Percentiles rank a stretch among this genome's conserved stretches.
Evolutionary conservation across 2,113 vertebrate genomes (phyloP).

Genomic region (Pelecanus crispus): DNA sequence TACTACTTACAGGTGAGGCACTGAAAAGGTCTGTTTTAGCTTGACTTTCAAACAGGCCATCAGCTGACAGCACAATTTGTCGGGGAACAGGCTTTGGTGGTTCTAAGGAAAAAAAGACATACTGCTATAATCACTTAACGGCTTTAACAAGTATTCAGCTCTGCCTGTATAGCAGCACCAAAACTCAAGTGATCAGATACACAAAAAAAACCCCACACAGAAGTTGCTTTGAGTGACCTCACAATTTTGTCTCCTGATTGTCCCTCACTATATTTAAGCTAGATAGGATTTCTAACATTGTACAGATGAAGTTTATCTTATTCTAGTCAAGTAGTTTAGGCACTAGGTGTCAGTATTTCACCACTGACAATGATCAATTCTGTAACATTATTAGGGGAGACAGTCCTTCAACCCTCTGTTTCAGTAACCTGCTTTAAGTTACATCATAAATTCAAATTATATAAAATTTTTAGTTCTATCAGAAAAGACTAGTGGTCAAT

Average conservation of each 20-base stretch:
- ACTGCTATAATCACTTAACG: background rate
- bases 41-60: slow-evolving; percentile 77
- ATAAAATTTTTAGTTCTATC: background rate
- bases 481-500: background rate
- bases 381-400: background rate
- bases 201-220: rapidly evolving
- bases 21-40: slow-evolving; percentile 75
- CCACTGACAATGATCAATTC: background rate
- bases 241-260: background rate
- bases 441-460: no score
- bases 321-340: background rate
- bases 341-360: slow-evolving; percentile 15
- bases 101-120: slow-evolving; percentile 62
- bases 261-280: background rate
- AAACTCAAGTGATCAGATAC: background rate
- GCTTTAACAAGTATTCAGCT: background rate
- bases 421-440: no score
- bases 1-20: slow-evolving; percentile 69
- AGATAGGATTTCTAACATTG: background rate
- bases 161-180: background rate
- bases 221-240: background rate
- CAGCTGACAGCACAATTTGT: slow-evolving; percentile 8
- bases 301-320: background rate
- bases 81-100: slow-evolving; percentile 64
- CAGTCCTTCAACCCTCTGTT: background rate